Conservation (phyloP, 2,888 invertebrate genomes). For the Nebria brevicollis region DNA sequence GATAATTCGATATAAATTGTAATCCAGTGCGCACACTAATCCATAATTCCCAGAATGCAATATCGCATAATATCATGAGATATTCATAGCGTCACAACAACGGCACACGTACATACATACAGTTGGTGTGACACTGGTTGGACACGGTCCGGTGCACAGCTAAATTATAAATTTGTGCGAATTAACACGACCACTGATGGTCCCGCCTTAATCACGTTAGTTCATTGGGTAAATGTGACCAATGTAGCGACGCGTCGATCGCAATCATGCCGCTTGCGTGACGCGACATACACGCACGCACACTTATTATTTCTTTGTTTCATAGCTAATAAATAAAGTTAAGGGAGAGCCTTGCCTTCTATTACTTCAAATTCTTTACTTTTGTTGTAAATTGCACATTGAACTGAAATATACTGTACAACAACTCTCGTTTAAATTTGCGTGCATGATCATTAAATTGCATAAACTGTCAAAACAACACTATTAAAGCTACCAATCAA, state of each 20-base stretch:
- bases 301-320: neutral
- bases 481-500: too few species aligned
- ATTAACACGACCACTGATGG: neutral
- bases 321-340: neutral
- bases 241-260: neutral
- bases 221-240: neutral
- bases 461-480: too few species aligned
- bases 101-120: neutral
- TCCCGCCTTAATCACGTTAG: neutral
- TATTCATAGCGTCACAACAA: neutral
- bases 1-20: too few species aligned
- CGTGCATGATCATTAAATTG: too few species aligned
- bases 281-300: neutral
- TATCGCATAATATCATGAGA: neutral
- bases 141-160: neutral
- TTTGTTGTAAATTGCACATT: too few species aligned
- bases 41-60: neutral
- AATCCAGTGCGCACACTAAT: neutral
- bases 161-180: slow-evolving; percentile 1
- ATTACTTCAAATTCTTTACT: neutral
- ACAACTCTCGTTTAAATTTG: too few species aligned
- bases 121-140: neutral
- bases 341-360: neutral
- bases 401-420: too few species aligned
- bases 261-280: neutral